These are phyloP conservation scores for Furcula furcula DNA, from an alignment of 2,888 invertebrate genomes.

Conservation along the genomic window DNA sequence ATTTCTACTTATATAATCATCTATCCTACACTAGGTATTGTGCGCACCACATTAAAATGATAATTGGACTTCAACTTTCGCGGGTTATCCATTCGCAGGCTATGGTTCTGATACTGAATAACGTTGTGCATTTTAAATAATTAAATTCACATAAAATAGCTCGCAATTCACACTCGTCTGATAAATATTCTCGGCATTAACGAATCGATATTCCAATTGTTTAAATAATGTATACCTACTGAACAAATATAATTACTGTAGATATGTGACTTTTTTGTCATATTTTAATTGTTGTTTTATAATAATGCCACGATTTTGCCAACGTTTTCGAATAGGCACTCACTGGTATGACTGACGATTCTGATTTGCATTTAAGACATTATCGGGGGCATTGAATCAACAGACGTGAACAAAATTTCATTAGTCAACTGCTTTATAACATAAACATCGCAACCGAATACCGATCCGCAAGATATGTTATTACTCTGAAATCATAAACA, in stretches of 20 bases:
- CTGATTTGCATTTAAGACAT: background rate
- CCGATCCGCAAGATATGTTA: constrained; percentile 11
- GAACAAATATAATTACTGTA: background rate
- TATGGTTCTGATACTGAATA: background rate
- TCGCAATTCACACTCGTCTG: too few relatives aligned
- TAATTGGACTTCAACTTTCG: background rate
- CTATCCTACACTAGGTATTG: too few relatives aligned
- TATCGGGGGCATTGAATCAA: constrained; percentile 21
- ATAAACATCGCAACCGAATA: constrained; percentile 5
- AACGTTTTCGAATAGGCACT: background rate
- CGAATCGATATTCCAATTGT: background rate
- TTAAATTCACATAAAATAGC: too few relatives aligned
- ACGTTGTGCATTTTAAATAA: background rate
- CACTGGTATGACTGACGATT: background rate
- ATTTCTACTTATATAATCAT: too few relatives aligned
- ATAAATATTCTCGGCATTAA: background rate
- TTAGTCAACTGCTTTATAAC: constrained; percentile 16
- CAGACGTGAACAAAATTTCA: constrained; percentile 14
- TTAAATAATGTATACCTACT: background rate
- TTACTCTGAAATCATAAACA: constrained; percentile 15
- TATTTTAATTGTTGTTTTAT: background rate
- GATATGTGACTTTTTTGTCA: background rate
- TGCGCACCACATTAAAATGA: too few relatives aligned
- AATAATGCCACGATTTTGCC: background rate
- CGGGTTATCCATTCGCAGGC: background rate